phyloP scores from a whole-genome alignment of 2,888 invertebrate genomes.

The Stenodema calcarata region DNA sequence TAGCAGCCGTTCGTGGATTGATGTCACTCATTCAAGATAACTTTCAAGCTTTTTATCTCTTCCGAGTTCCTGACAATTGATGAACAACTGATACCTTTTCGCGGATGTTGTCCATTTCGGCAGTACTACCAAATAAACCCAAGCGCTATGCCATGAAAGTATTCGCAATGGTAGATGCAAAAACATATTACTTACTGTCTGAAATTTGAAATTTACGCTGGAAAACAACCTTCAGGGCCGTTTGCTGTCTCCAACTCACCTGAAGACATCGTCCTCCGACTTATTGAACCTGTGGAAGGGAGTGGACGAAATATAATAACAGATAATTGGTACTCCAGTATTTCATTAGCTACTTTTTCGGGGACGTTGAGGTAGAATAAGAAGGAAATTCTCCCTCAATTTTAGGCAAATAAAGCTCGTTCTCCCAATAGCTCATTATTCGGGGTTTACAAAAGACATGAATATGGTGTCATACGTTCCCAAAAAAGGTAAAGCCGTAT shows the following conservation, averaged over 20 bases:
- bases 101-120: no score
- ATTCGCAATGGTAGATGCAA: no score
- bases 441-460: constrained; percentile 49
- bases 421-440: constrained; percentile 14
- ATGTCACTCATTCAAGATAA: neutral
- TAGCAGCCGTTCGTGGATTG: neutral
- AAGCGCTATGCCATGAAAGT: no score
- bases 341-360: neutral
- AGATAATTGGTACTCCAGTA: constrained; percentile 9
- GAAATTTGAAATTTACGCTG: constrained; percentile 51
- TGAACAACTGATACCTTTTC: no score
- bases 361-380: neutral
- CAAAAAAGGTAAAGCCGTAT: constrained; percentile 48
- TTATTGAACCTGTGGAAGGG: constrained; percentile 45
- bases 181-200: neutral
- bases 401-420: constrained; percentile 5
- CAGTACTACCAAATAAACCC: no score
- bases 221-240: constrained; percentile 51
- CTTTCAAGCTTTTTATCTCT: neutral
- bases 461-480: constrained; percentile 46
- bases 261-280: constrained; percentile 49
- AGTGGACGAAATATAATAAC: neutral
- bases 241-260: constrained; percentile 17
- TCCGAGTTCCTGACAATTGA: no score
- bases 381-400: neutral